phyloP scores from a whole-genome alignment of 2,888 invertebrate genomes.

The Heliconius sara region DNA sequence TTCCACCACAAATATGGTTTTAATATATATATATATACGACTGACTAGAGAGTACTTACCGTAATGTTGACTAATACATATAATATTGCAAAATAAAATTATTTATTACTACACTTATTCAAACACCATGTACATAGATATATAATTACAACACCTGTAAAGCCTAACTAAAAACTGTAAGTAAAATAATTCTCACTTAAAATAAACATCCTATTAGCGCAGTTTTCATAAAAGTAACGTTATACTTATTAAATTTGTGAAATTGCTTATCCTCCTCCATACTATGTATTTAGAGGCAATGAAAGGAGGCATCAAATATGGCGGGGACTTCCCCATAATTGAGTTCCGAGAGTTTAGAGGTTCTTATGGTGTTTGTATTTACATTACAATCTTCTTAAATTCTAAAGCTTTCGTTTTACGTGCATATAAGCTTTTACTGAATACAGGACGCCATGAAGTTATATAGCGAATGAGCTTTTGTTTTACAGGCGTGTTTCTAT shows the following conservation, averaged over 20 bases:
- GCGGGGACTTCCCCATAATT: background rate
- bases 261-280: background rate
- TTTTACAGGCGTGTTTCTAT: background rate
- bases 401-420: slow-evolving; percentile 22
- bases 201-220: slow-evolving; percentile 5
- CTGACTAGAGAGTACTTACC: background rate
- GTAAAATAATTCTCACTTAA: background rate
- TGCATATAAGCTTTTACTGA: slow-evolving; percentile 7
- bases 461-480: slow-evolving; percentile 4
- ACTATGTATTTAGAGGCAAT: background rate
- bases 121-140: background rate
- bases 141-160: background rate
- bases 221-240: background rate
- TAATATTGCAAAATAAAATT: background rate
- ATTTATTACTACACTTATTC: background rate
- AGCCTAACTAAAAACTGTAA: background rate
- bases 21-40: background rate
- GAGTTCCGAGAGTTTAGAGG: background rate
- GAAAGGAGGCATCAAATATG: slow-evolving; percentile 4
- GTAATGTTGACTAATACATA: background rate
- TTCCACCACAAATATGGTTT: background rate
- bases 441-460: slow-evolving; percentile 12
- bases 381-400: slow-evolving; percentile 20
- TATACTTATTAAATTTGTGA: background rate
- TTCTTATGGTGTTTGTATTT: slow-evolving; percentile 23